Evolutionary conservation across 2,797 vertebrate species (phyloP), one percentile per base, ranked within the genome.

Genomic region (Nothura maculosa): DNA sequence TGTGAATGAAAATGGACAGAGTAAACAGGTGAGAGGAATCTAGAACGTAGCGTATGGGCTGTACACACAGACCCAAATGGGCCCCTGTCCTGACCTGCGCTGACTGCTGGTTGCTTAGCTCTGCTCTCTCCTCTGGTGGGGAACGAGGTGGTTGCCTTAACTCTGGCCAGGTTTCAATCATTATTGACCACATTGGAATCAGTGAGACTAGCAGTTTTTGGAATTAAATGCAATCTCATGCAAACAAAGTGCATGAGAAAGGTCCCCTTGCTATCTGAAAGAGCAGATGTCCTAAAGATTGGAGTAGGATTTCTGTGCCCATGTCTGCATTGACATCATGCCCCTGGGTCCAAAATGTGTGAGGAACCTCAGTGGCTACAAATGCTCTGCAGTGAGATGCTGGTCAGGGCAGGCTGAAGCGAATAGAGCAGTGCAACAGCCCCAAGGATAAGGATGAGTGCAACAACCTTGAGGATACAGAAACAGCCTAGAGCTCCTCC

Each of bases 11-110:
- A 80, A 90, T 2, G 1, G 34, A 67, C 10, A 82, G 64, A 85
- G 40, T 32, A 81, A 87, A 89, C 38, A 89, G 20, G 57, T 73
- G 30, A 82, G 36, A 89, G 55, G 78, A 89, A 87, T 32, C 74
- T 69, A 12, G 17, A 43, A 47, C 45, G n/a, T 47, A 64, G 72
- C n/a, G 74, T 36, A 67, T 18, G 76, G 81, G 30, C 62, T 47
- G 54, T 32, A 92, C 76, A 57, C 52, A 61, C 32, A 52, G 45
- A 85, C 61, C 52, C 48, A 43, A 91, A 57, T 0, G 2, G 2
- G 38, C 43, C 40, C 36, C 76, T 58, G 48, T 64, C 52, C 68
- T 73, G 89, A 82, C n/a, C 16, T 32, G 30, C 28, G 77, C 74
- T 6, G 16, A 40, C 0, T 4, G 47, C 75, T 79, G 67, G 34